A percentile compares a stretch with the other conserved stretches of the same genome.
Conservation (phyloP, 2,888 invertebrate genomes). For the Noctua fimbriata region DNA sequence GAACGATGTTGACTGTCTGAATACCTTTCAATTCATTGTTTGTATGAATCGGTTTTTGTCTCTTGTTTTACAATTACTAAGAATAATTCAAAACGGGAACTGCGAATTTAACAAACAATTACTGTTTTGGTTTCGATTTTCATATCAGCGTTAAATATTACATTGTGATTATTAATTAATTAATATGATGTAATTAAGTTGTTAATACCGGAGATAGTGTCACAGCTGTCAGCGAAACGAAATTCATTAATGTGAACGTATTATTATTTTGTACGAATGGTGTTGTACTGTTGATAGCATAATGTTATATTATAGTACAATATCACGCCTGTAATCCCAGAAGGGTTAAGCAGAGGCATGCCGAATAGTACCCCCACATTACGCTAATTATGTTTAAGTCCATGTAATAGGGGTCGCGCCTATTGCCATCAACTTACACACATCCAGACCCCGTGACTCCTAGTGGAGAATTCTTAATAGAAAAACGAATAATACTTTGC, state of each 20-base stretch:
- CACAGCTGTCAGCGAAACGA: conserved; percentile 25
- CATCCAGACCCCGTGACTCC: neutral
- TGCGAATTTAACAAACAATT: neutral
- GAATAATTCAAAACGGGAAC: neutral
- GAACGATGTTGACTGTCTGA: conserved; percentile 39
- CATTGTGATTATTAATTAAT: conserved; percentile 28
- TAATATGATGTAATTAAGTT: conserved; percentile 41
- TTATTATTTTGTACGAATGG: conserved; percentile 8
- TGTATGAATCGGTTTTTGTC: neutral
- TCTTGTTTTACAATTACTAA: neutral
- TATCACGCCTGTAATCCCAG: neutral
- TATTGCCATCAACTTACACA: neutral
- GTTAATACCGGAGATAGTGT: conserved; percentile 14
- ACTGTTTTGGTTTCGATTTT: conserved; percentile 13
- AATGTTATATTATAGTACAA: neutral
- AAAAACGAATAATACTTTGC: neutral
- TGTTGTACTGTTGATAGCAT: neutral
- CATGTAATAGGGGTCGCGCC: neutral
- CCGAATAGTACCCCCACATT: neutral
- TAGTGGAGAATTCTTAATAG: neutral
- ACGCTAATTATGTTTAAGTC: neutral
- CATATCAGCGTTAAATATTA: conserved; percentile 27
- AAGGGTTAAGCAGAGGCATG: neutral
- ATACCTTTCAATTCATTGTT: conserved; percentile 22
- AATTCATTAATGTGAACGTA: conserved; percentile 5